phyloP scores from a whole-genome alignment of 1,140 invertebrate genomes.

The Atta cephalotes region DNA sequence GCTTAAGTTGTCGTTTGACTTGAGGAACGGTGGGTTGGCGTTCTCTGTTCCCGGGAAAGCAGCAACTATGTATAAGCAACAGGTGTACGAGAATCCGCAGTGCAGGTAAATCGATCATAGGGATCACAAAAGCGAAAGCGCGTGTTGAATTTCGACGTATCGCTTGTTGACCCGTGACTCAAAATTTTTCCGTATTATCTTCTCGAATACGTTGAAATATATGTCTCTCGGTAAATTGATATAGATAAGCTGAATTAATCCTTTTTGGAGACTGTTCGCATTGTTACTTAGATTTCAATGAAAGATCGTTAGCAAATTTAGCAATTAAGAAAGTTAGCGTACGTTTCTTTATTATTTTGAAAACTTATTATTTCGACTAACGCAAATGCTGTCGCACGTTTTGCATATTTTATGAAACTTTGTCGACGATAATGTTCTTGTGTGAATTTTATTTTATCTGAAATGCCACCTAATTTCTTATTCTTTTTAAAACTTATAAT shows the following conservation, averaged over 20 bases:
- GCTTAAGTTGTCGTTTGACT: conserved; percentile 31
- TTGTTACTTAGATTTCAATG: conserved; percentile 21
- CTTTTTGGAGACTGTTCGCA: not conserved
- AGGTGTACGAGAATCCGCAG: conserved; percentile 51
- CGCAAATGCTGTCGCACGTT: not conserved
- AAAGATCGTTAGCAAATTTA: not conserved
- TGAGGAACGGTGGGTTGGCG: not conserved
- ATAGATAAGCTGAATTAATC: not conserved
- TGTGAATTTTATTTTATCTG: not conserved
- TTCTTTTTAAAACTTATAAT: not conserved
- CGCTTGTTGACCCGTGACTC: not conserved
- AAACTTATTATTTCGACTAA: not conserved
- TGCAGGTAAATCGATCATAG: conserved; percentile 52
- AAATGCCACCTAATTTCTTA: not conserved
- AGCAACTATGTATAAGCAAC: conserved; percentile 63
- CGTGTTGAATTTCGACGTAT: not conserved
- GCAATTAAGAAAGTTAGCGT: not conserved
- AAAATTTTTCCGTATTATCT: not conserved
- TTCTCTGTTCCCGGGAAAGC: conserved; percentile 46
- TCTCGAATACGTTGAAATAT: not conserved
- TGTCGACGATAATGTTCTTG: not conserved
- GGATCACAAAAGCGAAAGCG: not conserved
- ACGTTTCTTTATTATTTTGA: not conserved
- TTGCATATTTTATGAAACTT: not conserved
- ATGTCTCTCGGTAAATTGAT: not conserved